phyloP scores from a whole-genome alignment of 2,888 invertebrate species.

The Psylliodes chrysocephalus region DNA sequence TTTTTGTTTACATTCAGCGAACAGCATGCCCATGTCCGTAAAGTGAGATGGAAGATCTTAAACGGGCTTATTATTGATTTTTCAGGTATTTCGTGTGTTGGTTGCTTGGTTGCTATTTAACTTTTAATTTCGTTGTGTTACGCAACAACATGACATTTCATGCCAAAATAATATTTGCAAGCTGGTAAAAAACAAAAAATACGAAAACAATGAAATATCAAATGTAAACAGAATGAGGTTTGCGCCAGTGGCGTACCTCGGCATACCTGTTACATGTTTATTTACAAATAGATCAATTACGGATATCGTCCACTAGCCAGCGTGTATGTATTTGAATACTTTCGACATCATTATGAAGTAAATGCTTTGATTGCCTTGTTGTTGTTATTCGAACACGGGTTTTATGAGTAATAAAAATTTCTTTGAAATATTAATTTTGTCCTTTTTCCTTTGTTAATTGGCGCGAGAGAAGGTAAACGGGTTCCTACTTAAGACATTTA shows the following conservation, averaged over 20 bases:
- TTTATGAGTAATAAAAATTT: neutral
- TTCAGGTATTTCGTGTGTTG: neutral
- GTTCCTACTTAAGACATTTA: no score
- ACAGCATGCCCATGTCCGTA: slow-evolving; percentile 13
- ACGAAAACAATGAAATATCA: slow-evolving; percentile 24
- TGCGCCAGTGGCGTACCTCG: slow-evolving; percentile 17
- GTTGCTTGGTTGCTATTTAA: no score
- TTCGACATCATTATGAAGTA: neutral
- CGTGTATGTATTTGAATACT: neutral
- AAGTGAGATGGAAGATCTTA: slow-evolving; percentile 26
- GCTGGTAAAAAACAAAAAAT: slow-evolving; percentile 20
- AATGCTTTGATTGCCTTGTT: neutral
- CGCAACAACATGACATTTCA: neutral
- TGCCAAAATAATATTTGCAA: slow-evolving; percentile 5
- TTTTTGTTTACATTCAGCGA: slow-evolving; percentile 37
- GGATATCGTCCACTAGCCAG: no score
- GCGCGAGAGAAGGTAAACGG: neutral
- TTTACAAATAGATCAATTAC: slow-evolving; percentile 2
- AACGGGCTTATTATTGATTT: slow-evolving; percentile 28
- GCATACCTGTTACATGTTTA: neutral
- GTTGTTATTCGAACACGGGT: neutral
- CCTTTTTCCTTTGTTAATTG: neutral
- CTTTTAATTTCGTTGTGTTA: neutral
- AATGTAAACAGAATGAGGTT: slow-evolving; percentile 7
- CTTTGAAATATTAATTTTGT: neutral